A percentile compares a stretch with the other conserved stretches of the same genome.
Evolutionary conservation across 1,140 invertebrate species (phyloP).

Genomic region (Orius insidiosus): DNA sequence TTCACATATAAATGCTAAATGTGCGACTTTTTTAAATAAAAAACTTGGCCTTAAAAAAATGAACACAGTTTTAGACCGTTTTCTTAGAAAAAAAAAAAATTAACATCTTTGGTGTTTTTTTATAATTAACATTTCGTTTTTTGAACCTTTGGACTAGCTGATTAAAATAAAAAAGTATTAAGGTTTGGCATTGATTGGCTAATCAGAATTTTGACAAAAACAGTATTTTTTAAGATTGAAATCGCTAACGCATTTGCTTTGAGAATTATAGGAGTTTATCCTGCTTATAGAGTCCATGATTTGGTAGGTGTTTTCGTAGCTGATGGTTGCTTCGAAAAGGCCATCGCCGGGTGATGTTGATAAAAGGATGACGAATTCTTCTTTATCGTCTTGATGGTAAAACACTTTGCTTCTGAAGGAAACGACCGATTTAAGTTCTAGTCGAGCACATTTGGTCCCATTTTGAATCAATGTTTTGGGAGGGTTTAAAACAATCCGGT

Average conservation of each 20-base stretch:
- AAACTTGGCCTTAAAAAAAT: too few species aligned
- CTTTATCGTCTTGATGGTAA: slow-evolving; percentile 5
- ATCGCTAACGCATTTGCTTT: slow-evolving; percentile 58
- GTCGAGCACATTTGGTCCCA: slow-evolving; percentile 29
- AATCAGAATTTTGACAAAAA: slow-evolving; percentile 32
- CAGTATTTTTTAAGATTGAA: slow-evolving; percentile 60
- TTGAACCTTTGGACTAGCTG: too few species aligned
- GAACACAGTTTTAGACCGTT: too few species aligned
- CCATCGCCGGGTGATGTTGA: slow-evolving; percentile 39
- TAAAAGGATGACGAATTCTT: slow-evolving; percentile 19
- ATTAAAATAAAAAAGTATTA: too few species aligned
- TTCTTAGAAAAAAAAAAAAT: too few species aligned
- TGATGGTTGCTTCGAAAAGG: slow-evolving; percentile 57
- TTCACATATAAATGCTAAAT: too few species aligned
- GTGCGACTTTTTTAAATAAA: too few species aligned
- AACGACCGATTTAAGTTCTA: slow-evolving; percentile 26
- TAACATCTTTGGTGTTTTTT: too few species aligned
- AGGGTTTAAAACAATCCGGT: slow-evolving; percentile 1
- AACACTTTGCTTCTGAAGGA: slow-evolving; percentile 17
- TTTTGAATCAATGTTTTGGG: slow-evolving; percentile 23
- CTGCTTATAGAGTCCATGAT: slow-evolving; percentile 51
- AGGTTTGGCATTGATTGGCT: too few species aligned
- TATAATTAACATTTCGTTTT: too few species aligned
- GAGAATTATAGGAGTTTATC: slow-evolving; percentile 63
- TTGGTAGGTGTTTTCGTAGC: slow-evolving; percentile 21